These are phyloP conservation scores for Chrysaora quinquecirrha DNA, from an alignment of 30 jellyfish, hydroid and myxozoan genomes.

Conservation along the genomic window DNA sequence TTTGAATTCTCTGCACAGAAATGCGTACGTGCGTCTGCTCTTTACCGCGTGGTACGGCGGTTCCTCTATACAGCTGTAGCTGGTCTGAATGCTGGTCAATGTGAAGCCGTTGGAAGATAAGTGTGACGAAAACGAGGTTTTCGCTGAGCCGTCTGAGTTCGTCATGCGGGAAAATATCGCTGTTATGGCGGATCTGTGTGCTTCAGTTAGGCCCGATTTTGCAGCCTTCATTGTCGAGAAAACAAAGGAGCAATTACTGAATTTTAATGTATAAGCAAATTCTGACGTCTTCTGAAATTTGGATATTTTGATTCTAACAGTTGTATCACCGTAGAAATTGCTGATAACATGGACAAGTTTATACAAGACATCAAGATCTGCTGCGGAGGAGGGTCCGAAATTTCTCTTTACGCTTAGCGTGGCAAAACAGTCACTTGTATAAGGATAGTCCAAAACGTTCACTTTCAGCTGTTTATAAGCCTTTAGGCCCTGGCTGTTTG, in stretches of 20 bases:
- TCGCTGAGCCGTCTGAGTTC: conserved; percentile 36
- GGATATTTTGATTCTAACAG: conserved; percentile 46
- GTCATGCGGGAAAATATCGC: conserved; percentile 66
- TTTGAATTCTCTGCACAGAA: conserved; percentile 38
- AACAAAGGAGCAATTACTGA: conserved; percentile 84
- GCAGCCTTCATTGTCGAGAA: conserved; percentile 71
- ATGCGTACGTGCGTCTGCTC: conserved; percentile 25
- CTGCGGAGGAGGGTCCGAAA: conserved; percentile 11
- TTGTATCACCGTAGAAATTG: conserved; percentile 44
- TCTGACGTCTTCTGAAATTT: conserved; percentile 50
- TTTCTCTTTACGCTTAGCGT: conserved; percentile 38
- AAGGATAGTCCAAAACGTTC: conserved; percentile 61
- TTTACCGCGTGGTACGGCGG: conserved; percentile 47
- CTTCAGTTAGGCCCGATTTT: conserved; percentile 66
- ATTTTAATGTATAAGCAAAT: conserved; percentile 30
- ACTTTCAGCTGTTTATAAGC: conserved; percentile 25
- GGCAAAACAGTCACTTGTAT: conserved; percentile 77
- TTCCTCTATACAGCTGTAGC: conserved; percentile 91
- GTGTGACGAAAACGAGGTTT: conserved; percentile 21
- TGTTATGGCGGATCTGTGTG: conserved; percentile 60
- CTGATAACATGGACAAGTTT: conserved; percentile 45
- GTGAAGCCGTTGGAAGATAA: conserved; percentile 54
- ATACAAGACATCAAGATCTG: conserved; percentile 73
- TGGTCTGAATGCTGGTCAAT: conserved; percentile 10
- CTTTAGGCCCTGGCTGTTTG: conserved; percentile 73